Conservation (phyloP, 1,140 invertebrate species). For the Papilio polytes region DNA sequence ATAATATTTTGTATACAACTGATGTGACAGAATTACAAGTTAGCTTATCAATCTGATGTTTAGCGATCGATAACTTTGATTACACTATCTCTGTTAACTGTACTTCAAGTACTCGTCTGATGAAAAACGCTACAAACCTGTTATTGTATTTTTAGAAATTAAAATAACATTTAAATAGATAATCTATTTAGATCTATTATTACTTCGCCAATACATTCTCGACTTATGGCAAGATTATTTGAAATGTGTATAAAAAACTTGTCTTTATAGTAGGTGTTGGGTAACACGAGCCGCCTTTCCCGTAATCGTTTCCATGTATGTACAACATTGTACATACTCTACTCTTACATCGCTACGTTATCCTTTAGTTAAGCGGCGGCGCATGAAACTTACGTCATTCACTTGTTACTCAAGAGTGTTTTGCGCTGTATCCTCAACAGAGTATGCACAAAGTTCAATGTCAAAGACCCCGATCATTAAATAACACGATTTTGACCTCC, state of each 20-base stretch:
- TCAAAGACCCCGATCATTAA: conserved; percentile 27
- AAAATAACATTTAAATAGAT: background rate
- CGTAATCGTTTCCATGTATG: background rate
- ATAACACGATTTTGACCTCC: conserved; percentile 29
- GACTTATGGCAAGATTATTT: background rate
- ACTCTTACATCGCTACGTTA: background rate
- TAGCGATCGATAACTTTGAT: conserved; percentile 35
- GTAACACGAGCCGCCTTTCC: background rate
- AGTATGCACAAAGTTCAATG: conserved; percentile 32
- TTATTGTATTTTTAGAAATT: background rate
- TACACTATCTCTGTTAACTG: background rate
- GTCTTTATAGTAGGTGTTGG: background rate
- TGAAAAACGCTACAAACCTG: background rate
- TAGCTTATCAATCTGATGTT: conserved; percentile 10
- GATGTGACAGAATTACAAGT: conserved; percentile 10
- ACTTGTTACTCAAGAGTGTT: conserved; percentile 27
- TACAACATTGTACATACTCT: background rate
- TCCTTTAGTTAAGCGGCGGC: conserved; percentile 34
- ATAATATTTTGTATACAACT: background rate
- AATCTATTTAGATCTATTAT: background rate
- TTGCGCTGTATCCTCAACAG: conserved; percentile 18
- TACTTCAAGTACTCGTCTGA: conserved; percentile 4
- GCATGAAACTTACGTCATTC: conserved; percentile 36
- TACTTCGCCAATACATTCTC: background rate
- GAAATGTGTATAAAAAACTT: conserved; percentile 9